phyloP scores from a whole-genome alignment of 2,888 invertebrate species.

The Andrena dorsata region DNA sequence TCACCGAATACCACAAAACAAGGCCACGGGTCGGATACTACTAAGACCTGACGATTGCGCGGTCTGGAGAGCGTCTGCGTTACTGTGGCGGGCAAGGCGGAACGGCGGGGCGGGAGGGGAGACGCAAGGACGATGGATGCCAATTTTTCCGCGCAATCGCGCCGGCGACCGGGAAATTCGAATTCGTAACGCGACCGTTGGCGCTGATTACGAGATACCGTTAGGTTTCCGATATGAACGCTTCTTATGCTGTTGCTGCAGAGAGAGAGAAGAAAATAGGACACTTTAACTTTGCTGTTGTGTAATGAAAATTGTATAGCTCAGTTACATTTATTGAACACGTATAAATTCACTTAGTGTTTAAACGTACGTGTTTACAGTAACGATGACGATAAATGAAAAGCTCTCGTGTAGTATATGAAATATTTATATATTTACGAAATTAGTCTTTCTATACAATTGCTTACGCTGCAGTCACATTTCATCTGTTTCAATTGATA shows the following conservation, averaged over 20 bases:
- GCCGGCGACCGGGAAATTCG: conserved; percentile 48
- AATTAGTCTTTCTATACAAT: conserved; percentile 85
- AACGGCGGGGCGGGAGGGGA: conserved; percentile 31
- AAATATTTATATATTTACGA: conserved; percentile 84
- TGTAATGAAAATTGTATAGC: too few relatives aligned
- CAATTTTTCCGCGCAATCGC: conserved; percentile 56
- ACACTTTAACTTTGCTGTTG: too few relatives aligned
- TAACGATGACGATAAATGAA: conserved; percentile 47
- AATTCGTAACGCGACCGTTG: conserved; percentile 14
- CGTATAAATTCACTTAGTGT: conserved; percentile 20
- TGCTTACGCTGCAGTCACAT: conserved; percentile 78
- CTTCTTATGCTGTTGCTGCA: too few relatives aligned
- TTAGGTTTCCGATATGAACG: too few relatives aligned
- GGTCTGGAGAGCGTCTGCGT: conserved; percentile 72
- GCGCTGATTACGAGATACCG: too few relatives aligned
- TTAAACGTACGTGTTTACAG: conserved; percentile 36
- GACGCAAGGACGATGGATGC: conserved; percentile 21
- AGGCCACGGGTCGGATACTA: conserved; percentile 59
- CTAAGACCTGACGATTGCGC: conserved; percentile 67
- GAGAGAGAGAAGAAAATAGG: too few relatives aligned
- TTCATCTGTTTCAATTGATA: conserved; percentile 76
- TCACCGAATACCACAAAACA: conserved; percentile 63
- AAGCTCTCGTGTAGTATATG: conserved; percentile 77
- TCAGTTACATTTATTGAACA: conserved; percentile 24
- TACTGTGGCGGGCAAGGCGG: conserved; percentile 24